phyloP scores from a whole-genome alignment of 2,888 invertebrate genomes.

The Drosophila colorata region DNA sequence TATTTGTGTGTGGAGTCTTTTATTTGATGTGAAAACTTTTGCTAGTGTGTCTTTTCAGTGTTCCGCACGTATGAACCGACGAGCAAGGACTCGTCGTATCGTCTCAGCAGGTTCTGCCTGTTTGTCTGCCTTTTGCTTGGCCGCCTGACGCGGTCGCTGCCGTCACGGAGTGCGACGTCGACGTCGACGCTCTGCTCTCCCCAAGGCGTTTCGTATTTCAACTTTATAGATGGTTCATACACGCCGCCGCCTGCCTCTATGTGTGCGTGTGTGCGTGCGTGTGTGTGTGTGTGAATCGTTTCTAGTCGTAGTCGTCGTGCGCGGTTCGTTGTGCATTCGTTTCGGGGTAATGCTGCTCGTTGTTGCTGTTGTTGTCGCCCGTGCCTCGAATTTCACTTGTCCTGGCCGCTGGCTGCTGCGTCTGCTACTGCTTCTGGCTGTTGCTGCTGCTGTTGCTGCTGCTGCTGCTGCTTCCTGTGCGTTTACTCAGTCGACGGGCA shows the following conservation, averaged over 20 bases:
- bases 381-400: constrained; percentile 75
- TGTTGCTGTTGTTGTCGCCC: constrained; percentile 48
- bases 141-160: constrained; percentile 57
- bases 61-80: constrained; percentile 84
- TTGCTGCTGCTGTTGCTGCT: constrained; percentile 36
- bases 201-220: constrained; percentile 80
- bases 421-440: constrained; percentile 63
- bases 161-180: constrained; percentile 45
- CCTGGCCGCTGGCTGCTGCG: constrained; percentile 68
- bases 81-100: constrained; percentile 84
- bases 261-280: constrained; percentile 27
- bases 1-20: constrained; percentile 47
- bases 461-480: constrained; percentile 54
- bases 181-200: constrained; percentile 50
- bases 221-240: constrained; percentile 64
- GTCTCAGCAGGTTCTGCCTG: constrained; percentile 84
- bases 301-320: constrained; percentile 52
- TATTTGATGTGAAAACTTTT: constrained; percentile 51
- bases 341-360: constrained; percentile 51
- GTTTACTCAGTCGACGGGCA: constrained; percentile 61
- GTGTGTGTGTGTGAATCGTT: constrained; percentile 36
- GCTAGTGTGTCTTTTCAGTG: constrained; percentile 57
- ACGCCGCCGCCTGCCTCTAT: constrained; percentile 51
- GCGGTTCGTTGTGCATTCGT: constrained; percentile 69
- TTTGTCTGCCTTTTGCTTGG: constrained; percentile 83